Conservation (phyloP, 2,888 invertebrate genomes). For the Metopia argyrocephala region DNA sequence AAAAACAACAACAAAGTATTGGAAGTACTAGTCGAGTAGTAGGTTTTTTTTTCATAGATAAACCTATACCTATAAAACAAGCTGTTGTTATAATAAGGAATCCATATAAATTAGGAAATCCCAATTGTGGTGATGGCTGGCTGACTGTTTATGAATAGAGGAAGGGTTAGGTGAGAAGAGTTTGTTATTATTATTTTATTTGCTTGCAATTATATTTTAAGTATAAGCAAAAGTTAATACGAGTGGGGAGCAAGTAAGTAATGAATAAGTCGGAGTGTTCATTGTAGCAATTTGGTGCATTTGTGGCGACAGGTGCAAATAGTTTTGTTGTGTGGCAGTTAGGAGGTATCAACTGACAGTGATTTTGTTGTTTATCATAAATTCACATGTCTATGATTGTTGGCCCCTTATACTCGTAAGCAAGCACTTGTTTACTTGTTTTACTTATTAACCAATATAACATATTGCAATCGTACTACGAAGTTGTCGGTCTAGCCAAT, state of each 20-base stretch:
- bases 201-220: conserved; percentile 49
- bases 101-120: conserved; percentile 64
- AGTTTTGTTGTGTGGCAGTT: conserved; percentile 65
- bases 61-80: conserved; percentile 58
- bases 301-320: conserved; percentile 65
- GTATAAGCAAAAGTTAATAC: conserved; percentile 25
- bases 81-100: conserved; percentile 54
- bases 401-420: not conserved
- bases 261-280: conserved; percentile 35
- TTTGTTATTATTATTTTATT: conserved; percentile 31
- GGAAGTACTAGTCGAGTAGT: conserved; percentile 23
- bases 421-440: conserved; percentile 24
- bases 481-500: conserved; percentile 28
- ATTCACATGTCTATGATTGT: conserved; percentile 62
- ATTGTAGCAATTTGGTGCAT: conserved; percentile 63
- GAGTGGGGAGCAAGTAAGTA: not conserved
- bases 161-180: not conserved
- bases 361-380: conserved; percentile 68
- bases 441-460: conserved; percentile 32
- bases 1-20: not conserved
- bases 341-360: conserved; percentile 65
- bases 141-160: conserved; percentile 30
- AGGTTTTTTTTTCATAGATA: conserved; percentile 60
- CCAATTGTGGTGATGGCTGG: conserved; percentile 33
- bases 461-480: not conserved